phyloP scores from a whole-genome alignment of 2,888 invertebrate genomes.

The Orthosia gothica region DNA sequence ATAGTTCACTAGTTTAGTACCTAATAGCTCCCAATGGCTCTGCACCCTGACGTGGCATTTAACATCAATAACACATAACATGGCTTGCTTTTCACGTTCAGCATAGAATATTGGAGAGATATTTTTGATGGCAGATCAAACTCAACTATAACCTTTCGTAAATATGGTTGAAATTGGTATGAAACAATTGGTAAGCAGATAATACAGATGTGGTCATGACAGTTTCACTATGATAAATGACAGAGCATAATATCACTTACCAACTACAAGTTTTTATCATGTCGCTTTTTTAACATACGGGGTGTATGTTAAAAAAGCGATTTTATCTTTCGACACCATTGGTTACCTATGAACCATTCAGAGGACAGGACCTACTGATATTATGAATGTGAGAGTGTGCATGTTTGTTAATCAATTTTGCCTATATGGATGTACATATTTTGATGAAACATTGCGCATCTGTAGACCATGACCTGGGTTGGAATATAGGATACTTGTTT shows the following conservation, averaged over 20 bases:
- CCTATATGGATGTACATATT: too few species aligned
- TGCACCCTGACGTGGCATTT: too few species aligned
- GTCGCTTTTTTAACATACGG: not conserved
- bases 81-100: not conserved
- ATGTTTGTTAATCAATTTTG: too few species aligned
- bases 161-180: not conserved
- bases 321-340: constrained; percentile 5
- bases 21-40: too few species aligned
- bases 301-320: too few species aligned
- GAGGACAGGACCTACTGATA: too few species aligned
- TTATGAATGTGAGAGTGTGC: too few species aligned
- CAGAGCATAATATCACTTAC: constrained; percentile 25
- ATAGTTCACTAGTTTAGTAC: too few species aligned
- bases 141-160: not conserved
- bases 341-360: not conserved
- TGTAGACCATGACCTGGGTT: too few species aligned
- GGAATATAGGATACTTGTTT: too few species aligned
- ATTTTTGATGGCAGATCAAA: not conserved
- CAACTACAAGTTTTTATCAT: constrained; percentile 28
- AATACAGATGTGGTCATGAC: not conserved
- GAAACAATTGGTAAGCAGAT: not conserved
- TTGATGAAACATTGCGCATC: too few species aligned
- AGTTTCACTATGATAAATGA: constrained; percentile 21
- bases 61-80: not conserved
- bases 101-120: fast-evolving